These are phyloP conservation scores for Apodemia zela DNA, from an alignment of 2,888 invertebrate species.

Conservation along the genomic window DNA sequence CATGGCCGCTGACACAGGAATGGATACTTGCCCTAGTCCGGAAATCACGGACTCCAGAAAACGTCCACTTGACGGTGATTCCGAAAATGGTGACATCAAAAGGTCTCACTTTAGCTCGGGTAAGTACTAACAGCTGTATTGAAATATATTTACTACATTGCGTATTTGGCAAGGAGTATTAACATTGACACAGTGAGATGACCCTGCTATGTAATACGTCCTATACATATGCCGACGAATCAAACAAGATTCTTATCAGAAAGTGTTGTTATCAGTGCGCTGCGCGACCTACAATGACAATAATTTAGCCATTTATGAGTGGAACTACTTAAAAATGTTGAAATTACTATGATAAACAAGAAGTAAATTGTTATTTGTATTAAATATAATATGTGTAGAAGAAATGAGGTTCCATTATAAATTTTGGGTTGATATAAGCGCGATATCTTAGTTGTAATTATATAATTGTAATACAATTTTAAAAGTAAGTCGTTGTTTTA, in stretches of 20 bases:
- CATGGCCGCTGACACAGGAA: conserved; percentile 96
- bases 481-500: conserved; percentile 77
- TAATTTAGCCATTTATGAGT: conserved; percentile 48
- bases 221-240: conserved; percentile 57
- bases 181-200: conserved; percentile 70
- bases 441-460: conserved; percentile 34
- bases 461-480: conserved; percentile 65
- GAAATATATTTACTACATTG: conserved; percentile 51
- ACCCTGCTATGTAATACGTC: conserved; percentile 47
- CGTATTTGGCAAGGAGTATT: conserved; percentile 69
- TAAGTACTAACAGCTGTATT: conserved; percentile 68
- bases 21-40: conserved; percentile 96
- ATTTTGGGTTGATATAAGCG: conserved; percentile 22
- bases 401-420: conserved; percentile 13
- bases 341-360: conserved; percentile 28
- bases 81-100: conserved; percentile 93
- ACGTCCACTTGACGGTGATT: conserved; percentile 92
- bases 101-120: conserved; percentile 95
- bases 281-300: conserved; percentile 67
- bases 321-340: conserved; percentile 35
- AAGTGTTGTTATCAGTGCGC: conserved; percentile 66
- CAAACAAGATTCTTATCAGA: conserved; percentile 75
- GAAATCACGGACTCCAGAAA: conserved; percentile 95
- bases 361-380: conserved; percentile 24
- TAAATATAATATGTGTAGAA: conserved; percentile 20